Evolutionary conservation across 2,797 vertebrate species (phyloP).

Genomic region (Sciurus carolinensis): DNA sequence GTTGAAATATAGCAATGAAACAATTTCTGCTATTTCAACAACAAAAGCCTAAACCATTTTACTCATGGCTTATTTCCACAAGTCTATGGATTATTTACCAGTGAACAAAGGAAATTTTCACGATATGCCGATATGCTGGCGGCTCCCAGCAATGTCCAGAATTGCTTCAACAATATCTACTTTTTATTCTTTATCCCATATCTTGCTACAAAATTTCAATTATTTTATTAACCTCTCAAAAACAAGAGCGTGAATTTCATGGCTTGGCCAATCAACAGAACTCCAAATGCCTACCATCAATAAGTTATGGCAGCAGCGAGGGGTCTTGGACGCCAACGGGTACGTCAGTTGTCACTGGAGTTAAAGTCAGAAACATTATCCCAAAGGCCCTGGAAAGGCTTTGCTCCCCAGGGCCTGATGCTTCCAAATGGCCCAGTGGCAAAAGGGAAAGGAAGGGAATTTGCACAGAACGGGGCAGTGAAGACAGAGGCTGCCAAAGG

Average conservation of each 20-base stretch:
- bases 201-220: not conserved
- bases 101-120: not conserved
- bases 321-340: rapidly evolving
- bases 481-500: not conserved
- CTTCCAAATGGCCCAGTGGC: not conserved
- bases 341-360: rapidly evolving
- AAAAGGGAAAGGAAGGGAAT: not conserved
- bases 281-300: not conserved
- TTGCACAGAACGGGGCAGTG: not conserved
- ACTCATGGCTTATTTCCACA: not conserved
- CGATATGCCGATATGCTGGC: not conserved
- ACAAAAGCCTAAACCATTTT: not conserved
- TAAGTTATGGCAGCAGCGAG: not conserved
- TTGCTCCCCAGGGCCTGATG: not conserved
- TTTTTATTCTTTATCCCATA: not conserved
- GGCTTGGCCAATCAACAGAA: not conserved
- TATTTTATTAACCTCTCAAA: not conserved
- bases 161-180: not conserved
- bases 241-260: not conserved
- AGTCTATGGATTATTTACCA: not conserved
- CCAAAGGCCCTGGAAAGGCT: rapidly evolving
- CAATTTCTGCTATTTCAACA: not conserved
- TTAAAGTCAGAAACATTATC: not conserved
- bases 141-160: not conserved
- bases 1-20: not conserved